A percentile compares a stretch with the other conserved stretches of the same genome.
Conservation (phyloP, 1,140 invertebrate genomes). For the Drosophila repletoides region DNA sequence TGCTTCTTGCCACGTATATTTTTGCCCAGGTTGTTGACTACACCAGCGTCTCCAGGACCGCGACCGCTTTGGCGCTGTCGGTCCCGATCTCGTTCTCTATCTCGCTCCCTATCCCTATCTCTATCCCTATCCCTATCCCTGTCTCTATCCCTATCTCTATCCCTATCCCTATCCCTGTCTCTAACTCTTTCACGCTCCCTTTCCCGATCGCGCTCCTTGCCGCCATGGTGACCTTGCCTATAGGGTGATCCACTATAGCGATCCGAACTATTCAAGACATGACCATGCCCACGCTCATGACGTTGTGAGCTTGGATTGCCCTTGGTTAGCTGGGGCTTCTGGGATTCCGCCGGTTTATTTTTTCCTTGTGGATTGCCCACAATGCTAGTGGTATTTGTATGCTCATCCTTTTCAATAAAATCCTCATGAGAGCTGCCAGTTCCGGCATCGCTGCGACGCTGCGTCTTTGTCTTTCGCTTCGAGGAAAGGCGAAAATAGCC, state of each 20-base stretch:
- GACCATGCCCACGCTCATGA: conserved; percentile 39
- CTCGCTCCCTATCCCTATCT: conserved; percentile 3
- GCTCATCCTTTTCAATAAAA: conserved; percentile 76
- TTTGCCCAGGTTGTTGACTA: conserved; percentile 67
- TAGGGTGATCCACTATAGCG: conserved; percentile 56
- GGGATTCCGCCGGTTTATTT: not conserved
- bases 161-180: conserved; percentile 15
- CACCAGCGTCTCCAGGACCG: conserved; percentile 57
- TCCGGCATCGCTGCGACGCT: conserved; percentile 54
- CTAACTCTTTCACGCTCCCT: conserved; percentile 19
- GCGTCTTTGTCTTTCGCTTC: conserved; percentile 55
- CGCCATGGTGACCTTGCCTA: conserved; percentile 27
- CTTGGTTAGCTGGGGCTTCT: conserved; percentile 12
- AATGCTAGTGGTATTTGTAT: conserved; percentile 51
- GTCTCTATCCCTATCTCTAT: conserved; percentile 23
- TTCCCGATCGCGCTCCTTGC: conserved; percentile 32
- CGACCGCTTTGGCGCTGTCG: conserved; percentile 39
- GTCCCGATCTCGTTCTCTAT: conserved; percentile 8
- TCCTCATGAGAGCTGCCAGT: conserved; percentile 50
- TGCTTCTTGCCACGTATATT: conserved; percentile 73
- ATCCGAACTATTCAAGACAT: conserved; percentile 27
- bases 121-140: conserved; percentile 1
- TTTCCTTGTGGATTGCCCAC: conserved; percentile 1
- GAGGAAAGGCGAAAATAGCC: conserved; percentile 85
- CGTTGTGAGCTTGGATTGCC: conserved; percentile 3